Evolutionary conservation across 2,797 vertebrate genomes (phyloP).

Genomic region (Trachops cirrhosus): DNA sequence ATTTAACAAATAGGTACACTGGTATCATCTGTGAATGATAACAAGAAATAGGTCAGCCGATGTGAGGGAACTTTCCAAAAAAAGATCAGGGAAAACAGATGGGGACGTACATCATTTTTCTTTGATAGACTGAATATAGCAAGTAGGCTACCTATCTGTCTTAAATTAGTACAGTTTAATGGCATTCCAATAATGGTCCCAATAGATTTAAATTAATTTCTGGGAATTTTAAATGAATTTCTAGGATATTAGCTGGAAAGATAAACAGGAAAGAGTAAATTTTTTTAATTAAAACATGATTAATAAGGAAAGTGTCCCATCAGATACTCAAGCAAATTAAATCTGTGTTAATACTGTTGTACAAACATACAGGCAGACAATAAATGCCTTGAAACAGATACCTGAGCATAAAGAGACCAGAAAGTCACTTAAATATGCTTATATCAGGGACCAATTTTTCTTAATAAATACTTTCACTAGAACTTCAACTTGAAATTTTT

Average conservation of each 20-base stretch:
- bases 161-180: not conserved
- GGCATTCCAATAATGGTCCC: not conserved
- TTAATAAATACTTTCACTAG: not conserved
- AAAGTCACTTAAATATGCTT: not conserved
- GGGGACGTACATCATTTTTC: not conserved
- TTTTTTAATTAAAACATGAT: not conserved
- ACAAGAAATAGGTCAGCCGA: not conserved
- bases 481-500: not conserved
- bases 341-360: not conserved
- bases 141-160: not conserved
- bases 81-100: not conserved
- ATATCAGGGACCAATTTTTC: not conserved
- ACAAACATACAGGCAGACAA: not conserved
- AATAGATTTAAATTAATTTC: not conserved
- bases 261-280: not conserved
- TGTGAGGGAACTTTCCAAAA: not conserved
- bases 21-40: not conserved
- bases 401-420: not conserved
- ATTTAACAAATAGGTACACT: not conserved
- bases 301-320: not conserved
- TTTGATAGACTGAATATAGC: not conserved
- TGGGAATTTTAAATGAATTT: not conserved
- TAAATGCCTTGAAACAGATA: not conserved
- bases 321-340: constrained; percentile 5
- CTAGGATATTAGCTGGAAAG: not conserved